Conservation (phyloP, 2,888 invertebrate genomes). For the Pollenia griseotomentosa region DNA sequence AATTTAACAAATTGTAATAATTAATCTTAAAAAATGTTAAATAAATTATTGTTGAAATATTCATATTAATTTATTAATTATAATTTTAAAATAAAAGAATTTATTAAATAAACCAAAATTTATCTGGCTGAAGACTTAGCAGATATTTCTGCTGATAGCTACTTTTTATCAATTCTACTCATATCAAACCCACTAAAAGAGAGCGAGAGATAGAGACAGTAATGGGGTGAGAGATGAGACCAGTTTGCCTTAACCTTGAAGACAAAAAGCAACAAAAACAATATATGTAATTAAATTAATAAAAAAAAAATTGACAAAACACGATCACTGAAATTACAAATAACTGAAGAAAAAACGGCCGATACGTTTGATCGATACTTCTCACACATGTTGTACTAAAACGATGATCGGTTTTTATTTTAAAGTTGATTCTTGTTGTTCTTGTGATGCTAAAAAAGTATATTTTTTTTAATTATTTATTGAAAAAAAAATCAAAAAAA, state of each 20-base stretch:
- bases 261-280: constrained; percentile 55
- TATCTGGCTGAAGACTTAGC: neutral
- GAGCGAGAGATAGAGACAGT: constrained; percentile 10
- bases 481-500: neutral
- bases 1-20: neutral
- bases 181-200: neutral
- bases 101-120: neutral
- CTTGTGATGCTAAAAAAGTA: constrained; percentile 34
- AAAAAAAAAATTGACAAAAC: constrained; percentile 67
- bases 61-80: neutral
- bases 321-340: constrained; percentile 49
- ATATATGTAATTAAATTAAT: constrained; percentile 29
- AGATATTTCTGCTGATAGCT: neutral
- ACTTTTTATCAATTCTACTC: neutral
- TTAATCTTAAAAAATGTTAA: neutral
- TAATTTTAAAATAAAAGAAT: neutral
- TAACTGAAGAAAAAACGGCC: neutral
- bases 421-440: constrained; percentile 14
- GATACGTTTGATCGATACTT: constrained; percentile 7
- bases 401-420: neutral
- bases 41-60: neutral
- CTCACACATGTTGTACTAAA: constrained; percentile 7
- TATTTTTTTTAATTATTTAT: constrained; percentile 11
- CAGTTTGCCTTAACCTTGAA: constrained; percentile 75
- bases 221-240: constrained; percentile 67